phyloP scores from a whole-genome alignment of 2,888 invertebrate genomes.

The Apeira syringaria region DNA sequence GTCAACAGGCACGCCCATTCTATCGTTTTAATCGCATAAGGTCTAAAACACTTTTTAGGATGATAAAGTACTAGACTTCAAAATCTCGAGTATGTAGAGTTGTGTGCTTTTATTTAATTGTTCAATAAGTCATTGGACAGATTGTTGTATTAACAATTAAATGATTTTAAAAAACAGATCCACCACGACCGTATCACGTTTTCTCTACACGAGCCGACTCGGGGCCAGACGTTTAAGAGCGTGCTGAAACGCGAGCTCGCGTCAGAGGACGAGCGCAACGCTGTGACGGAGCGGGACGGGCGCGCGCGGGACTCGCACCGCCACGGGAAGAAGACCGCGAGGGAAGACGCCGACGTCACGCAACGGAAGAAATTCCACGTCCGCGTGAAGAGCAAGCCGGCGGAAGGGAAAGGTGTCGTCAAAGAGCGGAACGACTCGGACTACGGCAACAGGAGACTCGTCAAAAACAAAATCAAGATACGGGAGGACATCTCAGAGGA shows the following conservation, averaged over 20 bases:
- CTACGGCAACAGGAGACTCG: slow-evolving; percentile 43
- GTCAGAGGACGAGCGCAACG: slow-evolving; percentile 45
- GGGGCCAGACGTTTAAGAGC: slow-evolving; percentile 75
- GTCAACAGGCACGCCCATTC: no score
- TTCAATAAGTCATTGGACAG: no score
- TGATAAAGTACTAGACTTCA: no score
- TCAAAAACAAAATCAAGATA: slow-evolving; percentile 65
- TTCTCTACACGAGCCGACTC: slow-evolving; percentile 69
- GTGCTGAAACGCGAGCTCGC: slow-evolving; percentile 60
- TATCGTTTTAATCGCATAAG: no score
- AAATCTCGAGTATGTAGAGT: no score
- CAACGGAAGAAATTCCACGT: slow-evolving; percentile 48
- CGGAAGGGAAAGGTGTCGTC: slow-evolving; percentile 58
- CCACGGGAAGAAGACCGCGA: slow-evolving; percentile 38
- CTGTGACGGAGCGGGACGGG: slow-evolving; percentile 36
- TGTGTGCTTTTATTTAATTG: no score
- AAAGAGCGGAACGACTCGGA: slow-evolving; percentile 64
- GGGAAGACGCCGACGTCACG: slow-evolving; percentile 36
- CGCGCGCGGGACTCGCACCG: slow-evolving; percentile 33
- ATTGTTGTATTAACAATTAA: no score
- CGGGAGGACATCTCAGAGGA: slow-evolving; percentile 70
- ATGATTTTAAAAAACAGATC: slow-evolving; percentile 60
- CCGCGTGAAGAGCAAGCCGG: slow-evolving; percentile 43
- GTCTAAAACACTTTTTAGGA: no score
- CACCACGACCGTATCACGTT: slow-evolving; percentile 76